Evolutionary conservation across 2,888 invertebrate genomes (phyloP).

Genomic region (Cabera pusaria): DNA sequence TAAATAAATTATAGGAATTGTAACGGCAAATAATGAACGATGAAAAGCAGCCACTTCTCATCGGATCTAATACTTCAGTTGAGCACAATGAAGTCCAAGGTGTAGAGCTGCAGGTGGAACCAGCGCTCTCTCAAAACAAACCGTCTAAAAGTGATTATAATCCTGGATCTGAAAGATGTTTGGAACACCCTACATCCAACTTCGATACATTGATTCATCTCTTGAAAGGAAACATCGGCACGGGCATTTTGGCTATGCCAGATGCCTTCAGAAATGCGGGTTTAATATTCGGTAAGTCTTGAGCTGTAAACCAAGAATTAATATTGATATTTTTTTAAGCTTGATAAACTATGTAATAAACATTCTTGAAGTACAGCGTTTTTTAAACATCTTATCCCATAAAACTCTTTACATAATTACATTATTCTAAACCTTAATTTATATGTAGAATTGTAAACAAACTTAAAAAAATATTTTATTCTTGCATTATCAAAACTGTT

Average conservation of each 20-base stretch:
- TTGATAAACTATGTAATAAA: too few relatives aligned
- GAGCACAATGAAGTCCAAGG: conserved; percentile 60
- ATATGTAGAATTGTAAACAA: too few relatives aligned
- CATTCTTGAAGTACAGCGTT: too few relatives aligned
- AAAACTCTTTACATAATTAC: too few relatives aligned
- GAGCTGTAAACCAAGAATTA: too few relatives aligned
- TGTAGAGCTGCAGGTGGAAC: conserved; percentile 58
- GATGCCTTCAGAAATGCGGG: conserved; percentile 97
- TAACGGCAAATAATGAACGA: conserved; percentile 78
- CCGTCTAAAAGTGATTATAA: conserved; percentile 63
- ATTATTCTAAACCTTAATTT: too few relatives aligned
- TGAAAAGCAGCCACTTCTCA: conserved; percentile 88
- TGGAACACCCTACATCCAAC: conserved; percentile 92
- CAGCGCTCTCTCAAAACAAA: conserved; percentile 52
- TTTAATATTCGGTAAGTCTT: conserved; percentile 88
- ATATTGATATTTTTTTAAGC: too few relatives aligned
- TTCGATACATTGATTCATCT: conserved; percentile 89
- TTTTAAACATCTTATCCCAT: too few relatives aligned
- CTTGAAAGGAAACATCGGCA: conserved; percentile 91
- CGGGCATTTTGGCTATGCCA: conserved; percentile 98
- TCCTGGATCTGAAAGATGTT: conserved; percentile 86
- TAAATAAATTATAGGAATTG: conserved; percentile 4
- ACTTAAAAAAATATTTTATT: too few relatives aligned
- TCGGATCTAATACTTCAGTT: conserved; percentile 60
- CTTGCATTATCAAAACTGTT: too few relatives aligned